Evolutionary conservation across 92 coral and sea anemone species (phyloP), one percentile per base, ranked within the genome.

Genomic region (Meandrina meandrites): DNA sequence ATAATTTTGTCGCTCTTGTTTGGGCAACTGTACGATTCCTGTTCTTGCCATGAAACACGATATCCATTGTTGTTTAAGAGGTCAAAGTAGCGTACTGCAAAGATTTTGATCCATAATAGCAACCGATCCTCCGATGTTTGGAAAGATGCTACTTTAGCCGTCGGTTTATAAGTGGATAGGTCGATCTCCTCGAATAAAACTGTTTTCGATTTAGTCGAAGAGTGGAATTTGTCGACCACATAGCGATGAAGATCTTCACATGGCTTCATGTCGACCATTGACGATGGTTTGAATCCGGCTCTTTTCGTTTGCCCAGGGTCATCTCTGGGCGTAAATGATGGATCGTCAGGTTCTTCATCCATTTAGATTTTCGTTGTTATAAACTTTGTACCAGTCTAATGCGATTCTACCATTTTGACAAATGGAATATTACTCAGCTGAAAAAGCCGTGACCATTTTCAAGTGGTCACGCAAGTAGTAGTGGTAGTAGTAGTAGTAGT

Each of bases 231-330:
- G n/a, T n/a, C n/a, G n/a, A n/a, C n/a, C n/a, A n/a, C n/a, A n/a
- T n/a, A n/a, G 5, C 76, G 76, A 11, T 70, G 76, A 18, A 30
- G 76, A 70, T 70, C 76, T 31, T 70, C 76, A 70, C 76, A 32
- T 30, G 76, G 76, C 30, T 70, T 30, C 42, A 70, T 70, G 76
- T 32, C 42, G 18, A 70, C 76, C 76, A 70, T 70, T 8, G 76
- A 70, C 42, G 45, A 31, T 0, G 76, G 76, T 16, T 70, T 30
- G 42, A 70, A 70, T 70, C 42, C 45, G 15, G 45, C 76, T 34
- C 30, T 70, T 70, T 70, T 70, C 76, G 28, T 70, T 32, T 30
- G 42, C 5, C 76, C 76, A 30, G 4, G 76, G 34, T 32, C 18
- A 70, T 70, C 45, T 30, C 3, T 40, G 11, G 53, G 53, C 11